A percentile compares a stretch with the other conserved stretches of the same genome.
phyloP scores from a whole-genome alignment of 2,888 invertebrate genomes.

The Rhagonycha lutea region DNA sequence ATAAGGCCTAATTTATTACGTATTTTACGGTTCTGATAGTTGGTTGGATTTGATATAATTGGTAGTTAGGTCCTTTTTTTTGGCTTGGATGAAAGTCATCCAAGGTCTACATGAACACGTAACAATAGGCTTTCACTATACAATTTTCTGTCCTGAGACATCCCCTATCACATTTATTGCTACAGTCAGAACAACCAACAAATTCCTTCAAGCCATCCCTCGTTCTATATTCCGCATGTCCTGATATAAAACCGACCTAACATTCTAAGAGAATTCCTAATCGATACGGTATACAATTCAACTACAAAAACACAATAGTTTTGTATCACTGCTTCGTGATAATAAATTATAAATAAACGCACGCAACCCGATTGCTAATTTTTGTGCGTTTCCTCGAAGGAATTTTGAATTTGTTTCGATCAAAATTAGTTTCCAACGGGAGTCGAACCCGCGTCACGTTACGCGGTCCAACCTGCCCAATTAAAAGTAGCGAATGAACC shows the following conservation, averaged over 20 bases:
- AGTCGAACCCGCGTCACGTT: not conserved
- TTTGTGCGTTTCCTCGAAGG: not conserved
- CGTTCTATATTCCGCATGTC: constrained; percentile 1
- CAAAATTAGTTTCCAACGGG: not conserved
- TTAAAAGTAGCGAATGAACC: too few species aligned
- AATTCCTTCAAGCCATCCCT: constrained; percentile 11
- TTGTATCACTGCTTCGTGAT: not conserved
- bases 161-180: constrained; percentile 22
- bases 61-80: not conserved
- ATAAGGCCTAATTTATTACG: not conserved
- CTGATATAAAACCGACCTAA: constrained; percentile 1
- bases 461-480: too few species aligned
- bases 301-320: not conserved
- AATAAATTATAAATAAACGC: not conserved
- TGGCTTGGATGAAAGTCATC: not conserved
- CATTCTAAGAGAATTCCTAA: not conserved
- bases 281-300: not conserved
- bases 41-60: not conserved
- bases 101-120: constrained; percentile 5
- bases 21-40: not conserved
- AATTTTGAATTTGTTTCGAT: not conserved
- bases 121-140: constrained; percentile 18
- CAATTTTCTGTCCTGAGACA: constrained; percentile 16
- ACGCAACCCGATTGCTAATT: not conserved
- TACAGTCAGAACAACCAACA: constrained; percentile 1